Conservation (phyloP, 2,888 invertebrate species). For the Scaptomyza parva region DNA sequence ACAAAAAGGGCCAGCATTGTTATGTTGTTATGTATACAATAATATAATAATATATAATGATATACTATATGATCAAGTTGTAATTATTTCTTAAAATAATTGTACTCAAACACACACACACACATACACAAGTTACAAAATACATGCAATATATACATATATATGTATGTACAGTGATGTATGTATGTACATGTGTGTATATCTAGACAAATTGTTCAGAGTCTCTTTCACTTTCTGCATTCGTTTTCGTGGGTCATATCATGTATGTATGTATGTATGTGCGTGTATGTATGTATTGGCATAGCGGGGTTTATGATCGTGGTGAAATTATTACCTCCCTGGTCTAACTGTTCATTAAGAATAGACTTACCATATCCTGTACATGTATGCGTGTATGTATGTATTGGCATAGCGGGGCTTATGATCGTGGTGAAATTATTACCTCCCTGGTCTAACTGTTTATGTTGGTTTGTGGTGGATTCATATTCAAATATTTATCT, state of each 20-base stretch:
- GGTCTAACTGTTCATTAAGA: no score
- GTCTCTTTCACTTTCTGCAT: conserved; percentile 4
- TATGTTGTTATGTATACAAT: conserved; percentile 33
- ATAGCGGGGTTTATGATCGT: no score
- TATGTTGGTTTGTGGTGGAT: not conserved
- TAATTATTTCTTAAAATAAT: conserved; percentile 76
- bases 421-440: not conserved
- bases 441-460: no score
- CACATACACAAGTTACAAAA: conserved; percentile 56
- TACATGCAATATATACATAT: conserved; percentile 50
- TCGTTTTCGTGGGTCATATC: no score
- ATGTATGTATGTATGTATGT: not conserved
- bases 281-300: no score
- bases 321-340: not conserved
- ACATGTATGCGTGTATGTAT: no score
- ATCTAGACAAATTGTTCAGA: conserved; percentile 5
- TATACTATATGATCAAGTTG: conserved; percentile 53
- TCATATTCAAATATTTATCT: not conserved
- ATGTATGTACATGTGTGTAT: conserved; percentile 25
- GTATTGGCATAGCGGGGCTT: no score
- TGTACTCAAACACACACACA: conserved; percentile 50
- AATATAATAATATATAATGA: conserved; percentile 27
- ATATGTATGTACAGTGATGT: conserved; percentile 18
- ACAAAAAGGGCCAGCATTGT: conserved; percentile 38
- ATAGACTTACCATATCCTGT: no score